phyloP scores from a whole-genome alignment of 2,113 vertebrate genomes.

The Polyodon spathula region DNA sequence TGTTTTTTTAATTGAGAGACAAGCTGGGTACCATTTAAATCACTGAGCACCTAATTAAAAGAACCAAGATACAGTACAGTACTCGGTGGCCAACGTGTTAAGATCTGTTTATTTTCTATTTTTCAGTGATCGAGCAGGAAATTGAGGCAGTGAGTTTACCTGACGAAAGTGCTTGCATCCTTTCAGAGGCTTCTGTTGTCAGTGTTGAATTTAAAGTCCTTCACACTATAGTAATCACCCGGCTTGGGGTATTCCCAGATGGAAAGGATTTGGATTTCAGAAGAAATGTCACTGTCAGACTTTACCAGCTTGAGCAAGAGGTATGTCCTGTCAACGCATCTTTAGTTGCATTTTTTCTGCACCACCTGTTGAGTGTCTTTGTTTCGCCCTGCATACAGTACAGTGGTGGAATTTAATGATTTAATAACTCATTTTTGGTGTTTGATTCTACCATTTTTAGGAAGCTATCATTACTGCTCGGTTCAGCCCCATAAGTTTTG shows the following conservation, averaged over 20 bases:
- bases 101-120: slow-evolving; percentile 11
- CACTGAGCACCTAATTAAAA: background rate
- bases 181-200: slow-evolving; percentile 66
- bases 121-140: slow-evolving; percentile 66
- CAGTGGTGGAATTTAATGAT: background rate
- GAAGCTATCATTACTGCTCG: slow-evolving; percentile 80
- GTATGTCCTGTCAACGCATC: slow-evolving; percentile 37
- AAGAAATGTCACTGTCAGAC: slow-evolving; percentile 82
- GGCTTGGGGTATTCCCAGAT: slow-evolving; percentile 79
- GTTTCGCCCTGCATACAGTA: background rate
- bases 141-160: slow-evolving; percentile 69
- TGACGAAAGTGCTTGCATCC: slow-evolving; percentile 48
- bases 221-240: slow-evolving; percentile 86
- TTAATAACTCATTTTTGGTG: too few relatives aligned
- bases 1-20: too few relatives aligned
- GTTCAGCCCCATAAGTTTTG: slow-evolving; percentile 78
- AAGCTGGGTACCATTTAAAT: too few relatives aligned
- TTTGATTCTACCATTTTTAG: slow-evolving; percentile 39
- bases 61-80: too few relatives aligned
- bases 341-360: too few relatives aligned
- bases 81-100: background rate
- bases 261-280: slow-evolving; percentile 56
- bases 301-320: slow-evolving; percentile 90
- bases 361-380: background rate
- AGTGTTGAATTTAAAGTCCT: slow-evolving; percentile 89